Conservation (phyloP, 2,797 vertebrate genomes). For the Antrozous pallidus region DNA sequence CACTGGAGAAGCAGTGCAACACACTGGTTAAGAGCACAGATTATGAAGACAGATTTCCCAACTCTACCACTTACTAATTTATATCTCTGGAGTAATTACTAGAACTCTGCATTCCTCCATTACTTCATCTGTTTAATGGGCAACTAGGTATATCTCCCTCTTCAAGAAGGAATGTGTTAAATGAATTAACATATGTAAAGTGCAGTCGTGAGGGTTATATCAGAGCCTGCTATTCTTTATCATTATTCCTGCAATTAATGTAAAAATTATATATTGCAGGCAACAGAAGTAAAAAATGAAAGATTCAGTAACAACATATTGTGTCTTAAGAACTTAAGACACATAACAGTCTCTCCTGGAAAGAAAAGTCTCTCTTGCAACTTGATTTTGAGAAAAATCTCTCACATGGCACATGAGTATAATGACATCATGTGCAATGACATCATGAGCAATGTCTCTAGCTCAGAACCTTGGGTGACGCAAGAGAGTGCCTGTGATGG, state of each 20-base stretch:
- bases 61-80: background rate
- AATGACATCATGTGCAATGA: constrained; percentile 11
- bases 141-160: background rate
- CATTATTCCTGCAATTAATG: background rate
- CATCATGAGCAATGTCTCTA: background rate
- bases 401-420: background rate
- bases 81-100: background rate
- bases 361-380: background rate
- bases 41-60: background rate
- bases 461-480: background rate
- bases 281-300: background rate
- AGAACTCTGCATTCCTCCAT: background rate
- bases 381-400: background rate
- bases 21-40: background rate
- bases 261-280: background rate
- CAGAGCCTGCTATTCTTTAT: constrained; percentile 5
- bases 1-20: background rate
- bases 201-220: background rate
- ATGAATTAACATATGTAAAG: background rate
- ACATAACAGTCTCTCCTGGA: background rate
- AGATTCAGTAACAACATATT: background rate
- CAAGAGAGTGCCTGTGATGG: background rate
- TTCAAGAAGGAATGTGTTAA: background rate
- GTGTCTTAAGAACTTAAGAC: background rate
- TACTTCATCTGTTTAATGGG: background rate